Conservation (phyloP, 2,888 invertebrate species). For the Coenonympha arcania region DNA sequence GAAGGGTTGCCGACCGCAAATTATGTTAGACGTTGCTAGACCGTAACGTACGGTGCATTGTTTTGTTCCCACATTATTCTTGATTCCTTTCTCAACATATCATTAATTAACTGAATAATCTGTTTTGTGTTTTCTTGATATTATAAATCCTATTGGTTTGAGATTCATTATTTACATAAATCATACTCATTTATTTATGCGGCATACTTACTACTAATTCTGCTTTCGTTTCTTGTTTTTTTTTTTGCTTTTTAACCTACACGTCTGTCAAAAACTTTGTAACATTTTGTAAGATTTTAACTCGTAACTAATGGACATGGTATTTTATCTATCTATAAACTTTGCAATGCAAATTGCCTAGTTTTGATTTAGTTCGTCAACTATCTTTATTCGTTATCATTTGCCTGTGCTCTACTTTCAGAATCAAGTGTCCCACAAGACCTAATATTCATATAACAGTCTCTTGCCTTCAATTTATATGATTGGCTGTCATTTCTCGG, state of each 20-base stretch:
- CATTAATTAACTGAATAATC: not conserved
- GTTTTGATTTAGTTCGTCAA: conserved; percentile 14
- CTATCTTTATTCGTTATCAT: conserved; percentile 10
- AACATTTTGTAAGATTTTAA: no score
- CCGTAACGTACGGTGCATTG: conserved; percentile 48
- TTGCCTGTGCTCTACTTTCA: conserved; percentile 19
- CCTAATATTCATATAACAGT: conserved; percentile 12
- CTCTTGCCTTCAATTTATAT: conserved; percentile 15
- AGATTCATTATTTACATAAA: no score
- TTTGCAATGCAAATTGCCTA: conserved; percentile 1
- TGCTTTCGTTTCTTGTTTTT: no score
- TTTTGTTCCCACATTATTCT: conserved; percentile 20
- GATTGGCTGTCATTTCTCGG: not conserved
- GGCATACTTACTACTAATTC: no score
- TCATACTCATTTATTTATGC: no score
- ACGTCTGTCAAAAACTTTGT: no score
- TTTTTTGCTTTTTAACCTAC: no score
- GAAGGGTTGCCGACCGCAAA: conserved; percentile 63
- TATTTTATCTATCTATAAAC: not conserved
- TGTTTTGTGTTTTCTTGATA: not conserved
- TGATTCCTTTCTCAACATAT: not conserved
- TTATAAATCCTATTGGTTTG: not conserved
- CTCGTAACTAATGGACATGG: not conserved
- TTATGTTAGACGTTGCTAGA: conserved; percentile 52
- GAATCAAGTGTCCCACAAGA: conserved; percentile 8